Evolutionary conservation across 2,888 invertebrate genomes (phyloP).

Genomic region (Zootermopsis nevadensis): DNA sequence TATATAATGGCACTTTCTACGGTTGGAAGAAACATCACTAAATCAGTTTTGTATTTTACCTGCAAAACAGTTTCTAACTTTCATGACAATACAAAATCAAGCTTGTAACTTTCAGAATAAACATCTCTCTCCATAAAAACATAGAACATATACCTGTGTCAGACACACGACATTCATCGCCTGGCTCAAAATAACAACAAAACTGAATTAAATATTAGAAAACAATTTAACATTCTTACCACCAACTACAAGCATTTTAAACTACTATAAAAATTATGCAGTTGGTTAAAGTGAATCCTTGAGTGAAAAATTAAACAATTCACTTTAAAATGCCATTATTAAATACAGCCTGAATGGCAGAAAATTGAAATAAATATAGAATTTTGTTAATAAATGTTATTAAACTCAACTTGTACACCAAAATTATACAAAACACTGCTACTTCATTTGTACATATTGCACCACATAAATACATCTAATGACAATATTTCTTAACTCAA

Average conservation of each 20-base stretch:
- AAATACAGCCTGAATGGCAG: neutral
- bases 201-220: too few species aligned
- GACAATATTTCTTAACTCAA: neutral
- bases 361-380: slow-evolving; percentile 43
- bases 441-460: slow-evolving; percentile 51
- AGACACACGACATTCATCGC: too few species aligned
- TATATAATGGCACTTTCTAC: slow-evolving; percentile 2
- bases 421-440: slow-evolving; percentile 44
- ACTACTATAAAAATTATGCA: too few species aligned
- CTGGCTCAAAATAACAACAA: too few species aligned
- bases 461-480: slow-evolving; percentile 6
- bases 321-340: neutral
- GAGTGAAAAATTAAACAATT: neutral
- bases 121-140: too few species aligned
- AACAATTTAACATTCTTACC: too few species aligned
- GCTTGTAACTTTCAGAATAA: too few species aligned
- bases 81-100: too few species aligned
- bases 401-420: slow-evolving; percentile 42
- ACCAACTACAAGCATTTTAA: too few species aligned
- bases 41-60: too few species aligned
- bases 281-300: neutral
- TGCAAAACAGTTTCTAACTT: too few species aligned
- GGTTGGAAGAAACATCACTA: neutral
- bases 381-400: slow-evolving; percentile 36
- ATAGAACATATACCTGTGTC: too few species aligned